Percentiles rank a stretch among this genome's conserved stretches.
Conservation (phyloP, 2,113 vertebrate genomes). For the Ptilorrhoa leucosticta region DNA sequence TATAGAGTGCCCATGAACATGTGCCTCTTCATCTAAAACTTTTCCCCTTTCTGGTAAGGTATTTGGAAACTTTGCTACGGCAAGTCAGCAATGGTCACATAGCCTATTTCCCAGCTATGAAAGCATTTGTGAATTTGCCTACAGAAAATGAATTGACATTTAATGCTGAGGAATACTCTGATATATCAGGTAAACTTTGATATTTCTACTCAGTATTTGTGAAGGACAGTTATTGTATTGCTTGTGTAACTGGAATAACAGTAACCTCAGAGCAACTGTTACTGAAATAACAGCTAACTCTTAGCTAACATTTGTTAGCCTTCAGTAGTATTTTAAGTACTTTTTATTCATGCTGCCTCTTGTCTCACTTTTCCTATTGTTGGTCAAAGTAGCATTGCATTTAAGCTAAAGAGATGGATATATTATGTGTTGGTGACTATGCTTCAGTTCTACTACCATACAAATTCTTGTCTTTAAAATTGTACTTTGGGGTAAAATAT, state of each 20-base stretch:
- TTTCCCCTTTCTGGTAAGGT: conserved; percentile 77
- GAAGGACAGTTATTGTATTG: not conserved
- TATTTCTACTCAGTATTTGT: not conserved
- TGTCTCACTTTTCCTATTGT: not conserved
- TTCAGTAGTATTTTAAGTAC: not conserved
- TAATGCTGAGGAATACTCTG: conserved; percentile 98
- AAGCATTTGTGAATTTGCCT: conserved; percentile 97
- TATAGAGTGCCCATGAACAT: not conserved
- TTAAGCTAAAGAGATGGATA: not conserved
- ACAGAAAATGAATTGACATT: conserved; percentile 98
- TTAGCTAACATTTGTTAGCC: not conserved
- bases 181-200: conserved; percentile 88
- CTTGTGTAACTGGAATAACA: not conserved
- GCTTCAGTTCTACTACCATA: not conserved
- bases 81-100: conserved; percentile 99
- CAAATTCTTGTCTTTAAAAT: not conserved
- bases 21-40: not conserved
- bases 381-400: not conserved
- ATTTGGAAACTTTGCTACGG: conserved; percentile 95
- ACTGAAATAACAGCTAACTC: not conserved
- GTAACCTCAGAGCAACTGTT: not conserved
- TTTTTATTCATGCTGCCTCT: not conserved
- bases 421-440: not conserved
- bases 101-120: conserved; percentile 99
- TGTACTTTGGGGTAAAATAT: not conserved